Evolutionary conservation across 2,888 invertebrate genomes (phyloP), one percentile per base, ranked within the genome.

Genomic region (Drosophila kanekoi): DNA sequence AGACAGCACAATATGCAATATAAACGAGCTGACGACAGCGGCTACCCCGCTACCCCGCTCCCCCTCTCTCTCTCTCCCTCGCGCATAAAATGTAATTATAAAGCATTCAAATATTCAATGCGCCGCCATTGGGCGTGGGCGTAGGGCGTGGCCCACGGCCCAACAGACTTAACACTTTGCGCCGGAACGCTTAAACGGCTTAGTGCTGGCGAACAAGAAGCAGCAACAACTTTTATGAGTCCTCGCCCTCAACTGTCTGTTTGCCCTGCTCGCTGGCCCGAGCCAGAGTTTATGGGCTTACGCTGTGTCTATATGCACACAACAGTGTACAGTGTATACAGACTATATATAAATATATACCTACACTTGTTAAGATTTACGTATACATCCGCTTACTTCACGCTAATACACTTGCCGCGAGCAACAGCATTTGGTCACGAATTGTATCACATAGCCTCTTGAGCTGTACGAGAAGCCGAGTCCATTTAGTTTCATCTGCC

Each of bases 41-140:
- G n/a, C 45, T 52, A 52, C 23, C 47, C 13, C 13, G 48, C 33
- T 23, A 0, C 28, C 8, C 28, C 28, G 8, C 28, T 8, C 28
- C 8, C 28, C 28, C 28, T 28, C 28, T 28, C 4, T 4, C 35
- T 51, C 28, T 28, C 28, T 28, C 4, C 4, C 35, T 51, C 54
- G 65, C 68, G 62, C 77, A 86, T 68, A 83, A 86, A 86, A 85
- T 83, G 86, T 83, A 83, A 83, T 83, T 83, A 83, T 82, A 88
- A 81, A 72, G 78, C 85, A 87, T 78, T 85, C 85, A 83, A 84
- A 83, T 58, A 70, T 64, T 64, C 69, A 62, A 49, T 47, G 28
- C 35, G 62, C 14, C 53, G 40, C 4, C 56, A 37, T 23, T 23
- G 23, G 23, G 23, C 23, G 23, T 23, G 2, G 28, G 28, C 28